These are phyloP conservation scores for Crotophaga sulcirostris DNA, from an alignment of 2,113 vertebrate genomes.

Conservation along the genomic window DNA sequence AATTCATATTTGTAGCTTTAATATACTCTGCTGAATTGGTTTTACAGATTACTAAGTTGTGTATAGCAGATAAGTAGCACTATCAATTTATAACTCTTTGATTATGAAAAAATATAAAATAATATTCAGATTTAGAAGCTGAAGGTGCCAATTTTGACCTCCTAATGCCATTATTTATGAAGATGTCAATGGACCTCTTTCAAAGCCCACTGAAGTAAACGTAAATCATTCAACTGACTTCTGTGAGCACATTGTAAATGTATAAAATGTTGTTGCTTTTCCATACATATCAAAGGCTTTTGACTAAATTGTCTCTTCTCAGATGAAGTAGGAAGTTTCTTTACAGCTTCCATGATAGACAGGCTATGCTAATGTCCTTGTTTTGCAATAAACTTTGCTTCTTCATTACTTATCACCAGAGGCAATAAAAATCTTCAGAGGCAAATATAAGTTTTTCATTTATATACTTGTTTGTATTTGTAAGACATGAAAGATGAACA, in stretches of 20 bases:
- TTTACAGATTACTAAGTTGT: neutral
- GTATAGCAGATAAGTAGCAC: neutral
- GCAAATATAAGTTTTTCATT: slow-evolving; percentile 73
- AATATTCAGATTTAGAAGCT: neutral
- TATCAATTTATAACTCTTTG: slow-evolving; percentile 9
- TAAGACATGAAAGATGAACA: slow-evolving; percentile 70
- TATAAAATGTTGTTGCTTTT: slow-evolving; percentile 47
- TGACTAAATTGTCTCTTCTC: slow-evolving; percentile 63
- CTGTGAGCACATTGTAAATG: slow-evolving; percentile 9
- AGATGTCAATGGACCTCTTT: neutral
- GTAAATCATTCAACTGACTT: slow-evolving; percentile 20
- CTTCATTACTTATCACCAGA: slow-evolving; percentile 72
- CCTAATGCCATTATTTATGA: slow-evolving; percentile 26
- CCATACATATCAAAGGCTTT: slow-evolving; percentile 62
- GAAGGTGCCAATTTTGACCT: slow-evolving; percentile 7
- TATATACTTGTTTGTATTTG: slow-evolving; percentile 75
- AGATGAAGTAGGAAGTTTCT: slow-evolving; percentile 66
- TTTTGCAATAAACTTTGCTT: slow-evolving; percentile 68
- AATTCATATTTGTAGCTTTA: neutral
- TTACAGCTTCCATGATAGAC: slow-evolving; percentile 56
- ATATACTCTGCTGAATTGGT: neutral
- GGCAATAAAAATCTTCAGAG: slow-evolving; percentile 72
- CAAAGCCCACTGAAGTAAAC: neutral
- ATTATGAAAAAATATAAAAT: slow-evolving; percentile 27
- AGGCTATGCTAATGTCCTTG: slow-evolving; percentile 62